A percentile compares a stretch with the other conserved stretches of the same genome.
These are phyloP conservation scores for Zapornia atra DNA, from an alignment of 2,113 vertebrate species.

Conservation along the genomic window DNA sequence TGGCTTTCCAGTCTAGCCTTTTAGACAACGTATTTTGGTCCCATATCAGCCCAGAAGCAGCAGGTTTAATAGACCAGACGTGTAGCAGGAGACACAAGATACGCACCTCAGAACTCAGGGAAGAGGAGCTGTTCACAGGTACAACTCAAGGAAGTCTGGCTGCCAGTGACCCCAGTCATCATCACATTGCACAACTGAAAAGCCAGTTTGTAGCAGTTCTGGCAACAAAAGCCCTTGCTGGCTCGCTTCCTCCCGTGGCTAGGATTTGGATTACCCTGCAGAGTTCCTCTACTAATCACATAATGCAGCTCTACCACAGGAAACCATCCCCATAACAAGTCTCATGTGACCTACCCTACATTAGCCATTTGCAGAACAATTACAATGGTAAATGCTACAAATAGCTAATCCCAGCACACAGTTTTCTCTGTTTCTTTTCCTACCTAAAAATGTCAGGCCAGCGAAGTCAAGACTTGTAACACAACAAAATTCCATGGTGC, in stretches of 20 bases:
- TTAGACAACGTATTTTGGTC: accelerated
- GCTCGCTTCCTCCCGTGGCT: neutral
- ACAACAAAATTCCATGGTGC: neutral
- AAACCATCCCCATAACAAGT: neutral
- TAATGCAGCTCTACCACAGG: neutral
- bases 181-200: accelerated
- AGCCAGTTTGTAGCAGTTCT: accelerated
- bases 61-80: accelerated
- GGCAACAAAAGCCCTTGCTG: neutral
- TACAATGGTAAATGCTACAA: slow-evolving; percentile 6
- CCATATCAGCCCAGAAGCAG: neutral
- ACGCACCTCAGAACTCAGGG: neutral
- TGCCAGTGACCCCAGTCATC: accelerated
- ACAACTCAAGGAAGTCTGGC: accelerated
- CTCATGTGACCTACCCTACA: slow-evolving; percentile 1
- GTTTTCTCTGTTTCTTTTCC: neutral
- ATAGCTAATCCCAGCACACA: neutral
- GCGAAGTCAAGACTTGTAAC: accelerated
- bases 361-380: slow-evolving; percentile 27
- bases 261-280: neutral
- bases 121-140: neutral
- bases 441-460: neutral
- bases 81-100: neutral
- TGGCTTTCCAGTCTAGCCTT: neutral
- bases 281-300: neutral